Percentiles rank a stretch among this genome's conserved stretches.
These are phyloP conservation scores for Chroicocephalus ridibundus DNA, from an alignment of 2,113 vertebrate genomes.

Conservation along the genomic window DNA sequence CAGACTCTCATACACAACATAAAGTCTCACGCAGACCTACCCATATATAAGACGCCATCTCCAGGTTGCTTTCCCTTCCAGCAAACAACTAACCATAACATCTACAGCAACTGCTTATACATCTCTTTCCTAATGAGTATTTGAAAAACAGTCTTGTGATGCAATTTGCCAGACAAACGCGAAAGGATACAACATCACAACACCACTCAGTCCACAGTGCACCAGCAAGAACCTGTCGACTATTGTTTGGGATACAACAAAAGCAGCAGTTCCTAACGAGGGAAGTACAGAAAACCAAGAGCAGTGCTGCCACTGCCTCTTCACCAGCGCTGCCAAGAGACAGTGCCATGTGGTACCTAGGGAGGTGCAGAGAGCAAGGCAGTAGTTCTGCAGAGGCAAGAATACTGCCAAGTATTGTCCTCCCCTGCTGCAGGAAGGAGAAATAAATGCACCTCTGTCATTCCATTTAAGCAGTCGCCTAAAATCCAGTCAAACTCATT, in stretches of 20 bases:
- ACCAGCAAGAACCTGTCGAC: background rate
- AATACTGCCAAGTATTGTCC: background rate
- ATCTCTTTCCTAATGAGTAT: background rate
- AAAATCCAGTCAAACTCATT: background rate
- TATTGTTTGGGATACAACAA: fast-evolving
- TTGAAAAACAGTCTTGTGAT: background rate
- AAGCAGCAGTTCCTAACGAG: background rate
- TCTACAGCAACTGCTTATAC: background rate
- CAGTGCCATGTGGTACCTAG: background rate
- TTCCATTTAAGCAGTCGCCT: background rate
- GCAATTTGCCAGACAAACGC: background rate
- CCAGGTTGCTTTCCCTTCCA: background rate
- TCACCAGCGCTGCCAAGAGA: background rate
- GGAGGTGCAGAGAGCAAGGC: background rate
- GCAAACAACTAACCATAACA: background rate
- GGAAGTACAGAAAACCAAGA: background rate
- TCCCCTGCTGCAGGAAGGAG: background rate
- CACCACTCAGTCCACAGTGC: background rate
- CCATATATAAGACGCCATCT: background rate
- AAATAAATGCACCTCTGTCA: background rate
- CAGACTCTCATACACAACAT: background rate
- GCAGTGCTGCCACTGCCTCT: background rate
- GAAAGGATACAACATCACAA: background rate
- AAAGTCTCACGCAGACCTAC: background rate
- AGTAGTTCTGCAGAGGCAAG: background rate